Conservation (phyloP, 1,140 invertebrate species). For the Hesperophylax magnus region DNA sequence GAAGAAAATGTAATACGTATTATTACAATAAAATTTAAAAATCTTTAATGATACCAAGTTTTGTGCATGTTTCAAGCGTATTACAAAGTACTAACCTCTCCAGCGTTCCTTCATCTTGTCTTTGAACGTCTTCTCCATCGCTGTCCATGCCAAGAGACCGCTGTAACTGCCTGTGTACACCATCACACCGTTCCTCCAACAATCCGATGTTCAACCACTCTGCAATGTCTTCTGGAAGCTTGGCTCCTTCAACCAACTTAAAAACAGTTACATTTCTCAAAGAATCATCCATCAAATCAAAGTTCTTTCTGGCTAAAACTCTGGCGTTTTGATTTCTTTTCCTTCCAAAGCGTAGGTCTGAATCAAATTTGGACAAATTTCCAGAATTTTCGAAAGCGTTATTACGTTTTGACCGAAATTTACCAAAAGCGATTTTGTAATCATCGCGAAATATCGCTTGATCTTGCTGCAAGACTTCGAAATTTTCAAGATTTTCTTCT, state of each 20-base stretch:
- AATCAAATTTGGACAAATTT: not conserved
- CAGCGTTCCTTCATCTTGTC: not conserved
- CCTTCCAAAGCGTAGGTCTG: not conserved
- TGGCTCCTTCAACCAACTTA: slow-evolving; percentile 61
- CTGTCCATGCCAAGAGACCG: not conserved
- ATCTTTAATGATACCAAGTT: too few relatives aligned
- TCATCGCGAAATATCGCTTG: not conserved
- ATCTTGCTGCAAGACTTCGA: not conserved
- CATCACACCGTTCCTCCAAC: slow-evolving; percentile 69
- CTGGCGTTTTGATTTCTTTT: not conserved
- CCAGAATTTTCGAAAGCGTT: not conserved
- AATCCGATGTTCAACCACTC: slow-evolving; percentile 71
- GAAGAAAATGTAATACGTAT: too few relatives aligned
- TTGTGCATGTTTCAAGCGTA: too few relatives aligned
- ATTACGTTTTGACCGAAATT: not conserved
- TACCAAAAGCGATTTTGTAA: not conserved
- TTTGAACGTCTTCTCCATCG: not conserved
- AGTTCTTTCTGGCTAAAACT: slow-evolving; percentile 53
- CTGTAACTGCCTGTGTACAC: slow-evolving; percentile 63
- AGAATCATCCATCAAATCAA: slow-evolving; percentile 59
- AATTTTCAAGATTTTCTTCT: not conserved
- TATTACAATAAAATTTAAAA: too few relatives aligned
- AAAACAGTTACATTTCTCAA: slow-evolving; percentile 66
- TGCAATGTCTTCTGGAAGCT: slow-evolving; percentile 65
- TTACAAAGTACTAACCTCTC: not conserved